phyloP scores from a whole-genome alignment of 2,113 vertebrate species.

The rabbit (Oryctolagus cuniculus) region mOryCun1.1 NC_091441.1:28777001-28777500 shows the following conservation, averaged over 20 bases:
- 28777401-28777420: not conserved
- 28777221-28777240: not conserved
- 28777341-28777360: not conserved
- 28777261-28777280: not conserved
- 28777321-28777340: not conserved
- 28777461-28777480: constrained; percentile 35
- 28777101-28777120: not conserved
- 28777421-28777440: constrained; percentile 48
- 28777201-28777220: not conserved
- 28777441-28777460: constrained; percentile 26
- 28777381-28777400: constrained; percentile 17
- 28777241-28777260: not conserved
- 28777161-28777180: not conserved
- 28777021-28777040: not conserved
- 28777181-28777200: not conserved
- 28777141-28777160: not conserved
- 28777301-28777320: not conserved
- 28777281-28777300: not conserved
- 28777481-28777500: constrained; percentile 46
- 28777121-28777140: not conserved
- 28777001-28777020: not conserved
- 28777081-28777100: not conserved
- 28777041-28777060: not conserved
- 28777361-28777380: constrained; percentile 3
- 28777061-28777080: not conserved